A percentile compares a stretch with the other conserved stretches of the same genome.
Conservation (phyloP, 1,140 invertebrate genomes). For the Agrypnia vestita region DNA sequence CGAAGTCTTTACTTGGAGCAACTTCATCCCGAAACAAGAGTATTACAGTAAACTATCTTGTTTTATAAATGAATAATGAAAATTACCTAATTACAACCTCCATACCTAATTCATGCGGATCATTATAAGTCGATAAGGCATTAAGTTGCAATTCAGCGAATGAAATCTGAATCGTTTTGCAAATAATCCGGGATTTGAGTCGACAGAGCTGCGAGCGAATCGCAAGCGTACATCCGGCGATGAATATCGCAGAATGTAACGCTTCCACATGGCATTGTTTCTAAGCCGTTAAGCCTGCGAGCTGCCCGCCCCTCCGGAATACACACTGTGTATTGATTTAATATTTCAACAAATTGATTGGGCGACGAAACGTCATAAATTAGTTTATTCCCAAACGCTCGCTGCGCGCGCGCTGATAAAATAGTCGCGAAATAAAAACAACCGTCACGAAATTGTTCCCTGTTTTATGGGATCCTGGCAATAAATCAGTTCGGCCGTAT, state of each 20-base stretch:
- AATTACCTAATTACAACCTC: too few relatives aligned
- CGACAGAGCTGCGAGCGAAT: neutral
- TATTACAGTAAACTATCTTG: too few relatives aligned
- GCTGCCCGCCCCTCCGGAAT: slow-evolving; percentile 19
- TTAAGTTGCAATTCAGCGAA: neutral
- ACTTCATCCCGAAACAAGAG: too few relatives aligned
- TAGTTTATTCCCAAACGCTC: neutral
- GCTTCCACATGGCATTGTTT: slow-evolving; percentile 21
- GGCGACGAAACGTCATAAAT: slow-evolving; percentile 41
- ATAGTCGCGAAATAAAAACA: slow-evolving; percentile 36
- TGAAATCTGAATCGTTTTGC: neutral
- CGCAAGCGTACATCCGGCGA: neutral
- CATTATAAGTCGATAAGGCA: too few relatives aligned
- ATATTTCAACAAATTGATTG: slow-evolving; percentile 46
- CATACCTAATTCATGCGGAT: too few relatives aligned
- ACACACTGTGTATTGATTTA: slow-evolving; percentile 31
- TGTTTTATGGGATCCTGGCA: slow-evolving; percentile 1
- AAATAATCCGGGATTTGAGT: neutral
- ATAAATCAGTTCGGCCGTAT: slow-evolving; percentile 3
- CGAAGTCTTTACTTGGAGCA: too few relatives aligned
- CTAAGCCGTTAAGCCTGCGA: slow-evolving; percentile 43
- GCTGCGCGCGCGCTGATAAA: slow-evolving; percentile 31
- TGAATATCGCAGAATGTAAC: neutral
- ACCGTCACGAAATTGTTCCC: slow-evolving; percentile 1
- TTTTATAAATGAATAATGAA: too few relatives aligned